Conservation (phyloP, 92 coral and sea anemone species). For the Desmophyllum pertusum region DNA sequence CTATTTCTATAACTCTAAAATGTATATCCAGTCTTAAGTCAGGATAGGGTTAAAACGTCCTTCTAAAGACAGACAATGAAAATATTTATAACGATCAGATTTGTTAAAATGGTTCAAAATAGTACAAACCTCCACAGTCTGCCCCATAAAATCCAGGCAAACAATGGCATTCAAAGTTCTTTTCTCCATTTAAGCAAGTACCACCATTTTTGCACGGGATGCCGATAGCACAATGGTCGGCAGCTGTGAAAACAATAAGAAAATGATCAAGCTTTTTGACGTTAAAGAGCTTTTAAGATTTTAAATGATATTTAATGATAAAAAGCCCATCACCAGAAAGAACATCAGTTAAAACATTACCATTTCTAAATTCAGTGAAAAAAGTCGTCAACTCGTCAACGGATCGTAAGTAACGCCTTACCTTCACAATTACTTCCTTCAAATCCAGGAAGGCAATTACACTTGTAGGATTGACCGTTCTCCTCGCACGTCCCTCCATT, state of each 20-base stretch:
- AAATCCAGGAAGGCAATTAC: slow-evolving; percentile 75
- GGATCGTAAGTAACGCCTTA: slow-evolving; percentile 7
- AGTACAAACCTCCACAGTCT: slow-evolving; percentile 85
- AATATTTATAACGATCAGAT: background rate
- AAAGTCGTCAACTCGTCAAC: background rate
- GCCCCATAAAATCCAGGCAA: slow-evolving; percentile 73
- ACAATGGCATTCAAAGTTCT: slow-evolving; percentile 72
- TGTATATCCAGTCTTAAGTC: too few relatives aligned
- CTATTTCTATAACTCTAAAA: too few relatives aligned
- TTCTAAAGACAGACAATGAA: too few relatives aligned
- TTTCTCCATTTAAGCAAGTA: slow-evolving; percentile 71
- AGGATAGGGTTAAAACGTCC: too few relatives aligned
- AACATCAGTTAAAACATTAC: too few relatives aligned
- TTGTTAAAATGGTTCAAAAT: background rate
- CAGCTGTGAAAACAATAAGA: slow-evolving; percentile 43
- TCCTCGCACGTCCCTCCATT: slow-evolving; percentile 86
- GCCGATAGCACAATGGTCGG: slow-evolving; percentile 77
- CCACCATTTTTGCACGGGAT: slow-evolving; percentile 95
- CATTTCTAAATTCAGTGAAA: too few relatives aligned
- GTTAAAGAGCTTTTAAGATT: background rate
- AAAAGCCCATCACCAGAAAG: too few relatives aligned
- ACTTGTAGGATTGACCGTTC: slow-evolving; percentile 58
- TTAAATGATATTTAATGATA: background rate
- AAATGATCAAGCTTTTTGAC: background rate
- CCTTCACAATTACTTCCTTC: slow-evolving; percentile 93